Base-by-base conservation (phyloP, 2,888 invertebrate species). In the Caenorhabditis sulstoni region DNA sequence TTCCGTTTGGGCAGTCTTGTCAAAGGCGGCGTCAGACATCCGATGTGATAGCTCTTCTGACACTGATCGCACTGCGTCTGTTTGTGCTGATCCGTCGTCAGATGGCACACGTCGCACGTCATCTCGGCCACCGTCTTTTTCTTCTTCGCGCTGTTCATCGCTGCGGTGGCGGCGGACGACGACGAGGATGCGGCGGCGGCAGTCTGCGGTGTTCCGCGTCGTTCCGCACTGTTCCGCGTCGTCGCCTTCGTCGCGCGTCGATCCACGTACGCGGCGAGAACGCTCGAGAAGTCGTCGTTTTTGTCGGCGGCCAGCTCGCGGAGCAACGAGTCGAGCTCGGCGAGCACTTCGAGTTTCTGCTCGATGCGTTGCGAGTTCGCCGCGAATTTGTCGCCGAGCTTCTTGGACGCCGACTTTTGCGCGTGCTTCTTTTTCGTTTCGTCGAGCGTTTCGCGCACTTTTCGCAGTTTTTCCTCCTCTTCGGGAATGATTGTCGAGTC, bases 51-150 rank as follows among this genome's bases (percentile, higher is more conserved):
- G 92, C 94, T 94, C 75, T 95, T 93, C 87, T 94, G 94, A 90
- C 98, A 98, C 1, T 95, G 95, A 91, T 97, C 97, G 92, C 97
- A 98, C 90, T 95, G 95, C 14, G 96, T 96, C 90, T 98, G 93
- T 80, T 96, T 93, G 91, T 97, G 97, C 85, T 96, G 97, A 92
- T 97, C 96, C 79, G 94, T 94, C 83, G 94, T 94, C 87, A 94
- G 93, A 7, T 58, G 41, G 52, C 73, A 73, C 0, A 71, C 71
- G 12, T 64, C 64, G 29, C 64, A 73, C 65, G 7, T 29, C 29
- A 29, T 29, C n/a, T 12, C 39, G 20, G 49, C 47, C 11, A 16
- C 22, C 14, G 50, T 49, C 16, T 52, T 52, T 7, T 18, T 49
- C 8, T 65, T 65, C 41, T 62, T 50, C 9, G 50, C n/a, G n/a